Evolutionary conservation across 2,797 vertebrate genomes (phyloP).

Genomic region (Morus bassanus): DNA sequence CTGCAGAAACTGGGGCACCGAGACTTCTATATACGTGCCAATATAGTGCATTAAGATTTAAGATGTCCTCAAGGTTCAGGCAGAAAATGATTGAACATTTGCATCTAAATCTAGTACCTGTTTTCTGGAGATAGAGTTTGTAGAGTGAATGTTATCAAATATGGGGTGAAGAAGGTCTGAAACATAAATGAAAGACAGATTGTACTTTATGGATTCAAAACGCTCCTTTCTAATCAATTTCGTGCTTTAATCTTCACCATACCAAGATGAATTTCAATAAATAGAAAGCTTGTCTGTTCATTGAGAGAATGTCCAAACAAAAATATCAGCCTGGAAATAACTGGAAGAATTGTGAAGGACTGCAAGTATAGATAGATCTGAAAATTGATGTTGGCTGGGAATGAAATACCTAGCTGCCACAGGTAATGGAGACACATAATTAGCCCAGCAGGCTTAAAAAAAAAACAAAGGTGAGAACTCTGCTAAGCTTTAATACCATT

Average conservation of each 20-base stretch:
- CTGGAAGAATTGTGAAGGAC: neutral
- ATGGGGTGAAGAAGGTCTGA: neutral
- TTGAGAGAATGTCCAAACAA: neutral
- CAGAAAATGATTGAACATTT: neutral
- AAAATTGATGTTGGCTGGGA: neutral
- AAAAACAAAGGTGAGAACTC: neutral
- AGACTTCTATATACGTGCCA: neutral
- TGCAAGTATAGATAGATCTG: neutral
- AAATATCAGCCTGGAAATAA: neutral
- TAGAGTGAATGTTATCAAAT: neutral
- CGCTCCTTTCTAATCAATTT: neutral
- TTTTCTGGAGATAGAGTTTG: neutral
- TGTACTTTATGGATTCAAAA: neutral
- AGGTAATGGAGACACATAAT: neutral
- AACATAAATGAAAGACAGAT: neutral
- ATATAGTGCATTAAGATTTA: neutral
- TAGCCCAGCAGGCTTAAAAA: neutral
- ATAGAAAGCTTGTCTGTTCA: neutral
- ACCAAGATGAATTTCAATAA: neutral
- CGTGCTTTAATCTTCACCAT: neutral
- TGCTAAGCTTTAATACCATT: neutral
- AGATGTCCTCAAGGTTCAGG: neutral
- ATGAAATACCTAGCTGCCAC: neutral
- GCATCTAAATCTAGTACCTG: neutral
- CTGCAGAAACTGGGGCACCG: neutral